Percentiles rank a stretch among this genome's conserved stretches.
Evolutionary conservation across 2,797 vertebrate genomes (phyloP).

Genomic region (Lepus townsendii): DNA sequence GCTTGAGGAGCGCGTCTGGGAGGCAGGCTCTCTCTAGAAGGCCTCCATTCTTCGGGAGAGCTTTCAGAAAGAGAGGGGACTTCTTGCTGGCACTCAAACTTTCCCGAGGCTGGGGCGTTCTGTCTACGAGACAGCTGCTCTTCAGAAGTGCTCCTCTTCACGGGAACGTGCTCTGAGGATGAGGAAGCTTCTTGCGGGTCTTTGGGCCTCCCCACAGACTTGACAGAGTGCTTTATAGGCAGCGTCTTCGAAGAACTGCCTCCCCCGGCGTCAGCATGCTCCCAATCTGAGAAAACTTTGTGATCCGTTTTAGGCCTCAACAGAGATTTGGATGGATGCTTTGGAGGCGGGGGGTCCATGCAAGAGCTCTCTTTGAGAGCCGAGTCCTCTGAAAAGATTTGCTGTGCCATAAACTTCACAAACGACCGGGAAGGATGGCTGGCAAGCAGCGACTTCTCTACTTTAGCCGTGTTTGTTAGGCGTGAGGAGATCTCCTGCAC

Average conservation of each 20-base stretch:
- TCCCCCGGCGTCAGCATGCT: not conserved
- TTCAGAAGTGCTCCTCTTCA: not conserved
- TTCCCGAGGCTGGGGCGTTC: not conserved
- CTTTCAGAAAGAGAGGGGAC: not conserved
- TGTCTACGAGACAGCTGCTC: not conserved
- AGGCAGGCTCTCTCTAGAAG: not conserved
- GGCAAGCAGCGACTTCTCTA: not conserved
- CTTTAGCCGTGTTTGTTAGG: not conserved
- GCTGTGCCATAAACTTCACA: slow-evolving; percentile 70
- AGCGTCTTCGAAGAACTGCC: not conserved
- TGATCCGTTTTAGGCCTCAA: not conserved
- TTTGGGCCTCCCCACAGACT: not conserved
- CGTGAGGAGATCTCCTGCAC: not conserved
- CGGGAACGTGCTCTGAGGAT: not conserved
- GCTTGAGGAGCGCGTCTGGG: not conserved
- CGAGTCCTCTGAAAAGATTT: slow-evolving; percentile 62
- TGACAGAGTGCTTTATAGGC: not conserved
- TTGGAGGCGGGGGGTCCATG: not conserved
- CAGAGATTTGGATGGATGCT: slow-evolving; percentile 14
- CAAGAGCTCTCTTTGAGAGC: rapidly evolving
- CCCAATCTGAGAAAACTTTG: not conserved
- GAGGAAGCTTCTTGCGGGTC: not conserved
- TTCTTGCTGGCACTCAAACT: slow-evolving; percentile 39
- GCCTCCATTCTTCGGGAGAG: not conserved
- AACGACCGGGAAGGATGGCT: slow-evolving; percentile 17